Evolutionary conservation across 30 jellyfish, hydroid and myxozoan species (phyloP), one percentile per base, ranked within the genome.

Genomic region (Turritopsis rubra): DNA sequence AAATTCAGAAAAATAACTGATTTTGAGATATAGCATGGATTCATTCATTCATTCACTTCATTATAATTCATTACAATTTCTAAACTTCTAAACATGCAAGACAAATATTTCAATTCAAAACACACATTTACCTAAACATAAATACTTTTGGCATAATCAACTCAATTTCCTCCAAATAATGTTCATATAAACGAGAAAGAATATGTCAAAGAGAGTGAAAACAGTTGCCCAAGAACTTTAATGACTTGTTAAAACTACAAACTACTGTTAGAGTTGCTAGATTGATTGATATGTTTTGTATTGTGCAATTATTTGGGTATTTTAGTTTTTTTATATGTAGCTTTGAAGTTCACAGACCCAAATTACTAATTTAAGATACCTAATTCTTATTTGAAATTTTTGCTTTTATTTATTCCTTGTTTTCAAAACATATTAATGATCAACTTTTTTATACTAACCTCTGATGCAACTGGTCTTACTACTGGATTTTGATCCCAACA

Each of bases 401-500:
- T n/a, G n/a, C n/a, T 41, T 5, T 13, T 13, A 41, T 41, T 41
- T 41, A 41, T 41, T 3, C 60, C 13, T 41, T 41, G 5, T 41
- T 41, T 41, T 41, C 60, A 41, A 41, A 41, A 41, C 60, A 41
- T 41, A 41, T 41, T 41, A 66, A 66, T 21, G 8, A 66, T 66
- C 27, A 66, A 66, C 76, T 26, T 66, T 7, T 21, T 21, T 66
- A 21, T 66, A 66, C 29, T 26, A 21, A 66, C 76, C 76, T 66
- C 76, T 66, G 76, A 21, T 66, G 29, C 29, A 21, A 17, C 27
- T 26, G 76, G 76, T 66, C 76, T 66, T 21, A 66, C 29, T 21
- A 66, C 29, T 66, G 76, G 29, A 26, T 66, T 66, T 66, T 66
- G 76, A 26, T 66, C 9, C 76, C 76, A 66, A 66, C 76, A 66